Percentiles rank a stretch among this genome's conserved stretches.
phyloP scores from a whole-genome alignment of 2,888 invertebrate genomes.

The Acrocyrtus sp. region DNA sequence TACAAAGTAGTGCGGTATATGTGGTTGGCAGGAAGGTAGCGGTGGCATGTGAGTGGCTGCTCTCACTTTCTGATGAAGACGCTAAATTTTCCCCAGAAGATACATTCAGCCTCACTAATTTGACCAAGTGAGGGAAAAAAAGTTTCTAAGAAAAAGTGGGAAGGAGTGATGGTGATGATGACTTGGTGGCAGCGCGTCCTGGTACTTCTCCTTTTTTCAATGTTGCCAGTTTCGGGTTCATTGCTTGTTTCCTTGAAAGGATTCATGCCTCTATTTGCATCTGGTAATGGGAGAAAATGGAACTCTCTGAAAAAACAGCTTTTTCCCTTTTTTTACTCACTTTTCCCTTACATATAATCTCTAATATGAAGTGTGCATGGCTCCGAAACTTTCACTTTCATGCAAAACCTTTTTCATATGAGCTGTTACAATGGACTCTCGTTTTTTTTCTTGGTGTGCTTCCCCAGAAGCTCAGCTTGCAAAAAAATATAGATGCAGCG shows the following conservation, averaged over 20 bases:
- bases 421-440: too few relatives aligned
- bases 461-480: neutral
- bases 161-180: constrained; percentile 9
- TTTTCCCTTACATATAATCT: neutral
- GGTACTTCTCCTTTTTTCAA: neutral
- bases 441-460: too few relatives aligned
- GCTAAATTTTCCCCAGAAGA: constrained; percentile 23
- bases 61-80: too few relatives aligned
- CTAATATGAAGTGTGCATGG: neutral
- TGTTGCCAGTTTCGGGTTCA: neutral
- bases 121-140: neutral
- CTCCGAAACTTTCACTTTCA: neutral
- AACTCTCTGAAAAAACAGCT: neutral
- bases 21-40: neutral
- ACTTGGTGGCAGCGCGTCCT: neutral
- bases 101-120: constrained; percentile 24
- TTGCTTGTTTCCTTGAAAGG: neutral
- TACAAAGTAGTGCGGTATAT: too few relatives aligned
- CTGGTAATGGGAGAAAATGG: neutral
- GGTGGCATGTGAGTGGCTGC: neutral
- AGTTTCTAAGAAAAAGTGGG: neutral
- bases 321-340: too few relatives aligned
- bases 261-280: neutral
- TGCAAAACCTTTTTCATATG: too few relatives aligned
- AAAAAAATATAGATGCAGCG: neutral